Conservation (phyloP, 2,888 invertebrate species). For the Neria commutata region DNA sequence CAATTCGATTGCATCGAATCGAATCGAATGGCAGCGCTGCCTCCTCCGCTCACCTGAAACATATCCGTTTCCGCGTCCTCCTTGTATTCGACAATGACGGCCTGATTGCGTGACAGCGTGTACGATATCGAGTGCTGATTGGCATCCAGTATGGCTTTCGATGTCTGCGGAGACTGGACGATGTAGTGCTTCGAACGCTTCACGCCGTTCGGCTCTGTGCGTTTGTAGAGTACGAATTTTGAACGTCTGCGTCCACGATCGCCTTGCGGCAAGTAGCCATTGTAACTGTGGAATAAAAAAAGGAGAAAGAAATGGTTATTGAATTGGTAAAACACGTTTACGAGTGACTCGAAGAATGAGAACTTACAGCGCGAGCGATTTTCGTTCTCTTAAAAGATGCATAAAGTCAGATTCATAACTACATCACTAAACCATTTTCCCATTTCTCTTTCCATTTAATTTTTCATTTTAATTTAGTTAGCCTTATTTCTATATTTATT, state of each 20-base stretch:
- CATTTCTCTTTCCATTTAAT: too few relatives aligned
- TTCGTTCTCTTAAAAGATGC: too few relatives aligned
- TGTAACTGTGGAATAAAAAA: constrained; percentile 84
- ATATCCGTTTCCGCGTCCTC: constrained; percentile 96
- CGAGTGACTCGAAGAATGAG: too few relatives aligned
- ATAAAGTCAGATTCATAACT: too few relatives aligned
- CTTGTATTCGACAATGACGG: constrained; percentile 97
- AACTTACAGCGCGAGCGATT: too few relatives aligned
- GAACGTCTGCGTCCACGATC: constrained; percentile 92
- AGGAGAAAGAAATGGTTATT: constrained; percentile 31
- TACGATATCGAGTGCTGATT: constrained; percentile 97
- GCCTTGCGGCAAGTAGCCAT: constrained; percentile 91
- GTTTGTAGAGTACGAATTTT: constrained; percentile 89
- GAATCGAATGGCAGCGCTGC: neutral
- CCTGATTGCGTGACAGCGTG: constrained; percentile 93
- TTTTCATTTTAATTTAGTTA: too few relatives aligned
- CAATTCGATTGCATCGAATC: neutral
- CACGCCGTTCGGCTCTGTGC: constrained; percentile 88
- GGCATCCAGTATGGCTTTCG: constrained; percentile 92
- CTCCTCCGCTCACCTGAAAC: constrained; percentile 83
- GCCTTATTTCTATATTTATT: too few relatives aligned
- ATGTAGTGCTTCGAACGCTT: constrained; percentile 94
- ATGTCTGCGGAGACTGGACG: constrained; percentile 93
- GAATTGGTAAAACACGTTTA: too few relatives aligned
- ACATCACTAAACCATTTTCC: too few relatives aligned